Base-by-base conservation (phyloP, 1,140 invertebrate genomes). In the Plectus sambesii region DNA sequence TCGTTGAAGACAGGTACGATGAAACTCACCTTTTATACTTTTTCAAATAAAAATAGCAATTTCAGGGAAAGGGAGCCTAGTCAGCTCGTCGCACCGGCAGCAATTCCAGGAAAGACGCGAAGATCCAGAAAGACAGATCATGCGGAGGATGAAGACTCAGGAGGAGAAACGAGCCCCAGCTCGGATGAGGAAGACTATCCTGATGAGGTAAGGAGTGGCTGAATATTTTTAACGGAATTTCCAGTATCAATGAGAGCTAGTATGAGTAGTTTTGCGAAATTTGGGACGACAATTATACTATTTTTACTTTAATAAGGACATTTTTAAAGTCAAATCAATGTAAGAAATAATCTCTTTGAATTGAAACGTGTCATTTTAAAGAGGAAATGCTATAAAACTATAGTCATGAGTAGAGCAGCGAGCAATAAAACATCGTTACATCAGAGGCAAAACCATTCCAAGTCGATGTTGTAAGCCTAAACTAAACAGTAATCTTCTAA, bases 151-250 rank as follows among this genome's bases (percentile, higher is more conserved):
- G 51, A 54, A 25, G 59, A 59, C n/a, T 45, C 23, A 44, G 60
- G 52, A 20, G 60, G 15, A 8, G 58, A 61, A 42, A 52, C 55
- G 8, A 42, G 29, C 26, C 47, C 54, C n/a, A 59, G 56, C 24
- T 63, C 62, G 17, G 63, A 66, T 19, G 63, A 68, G 30, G 63
- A 68, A n/a, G 63, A 66, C 40, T 66, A 66, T 50, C 63, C 63
- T 6, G 63, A 66, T 55, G 58, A 52, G 43, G 58, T 59, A 48
- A 29, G 6, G 3, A 38, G 6, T n/a, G n/a, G n/a, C n/a, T n/a
- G n/a, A n/a, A n/a, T n/a, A n/a, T n/a, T n/a, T n/a, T n/a, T n/a
- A n/a, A n/a, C n/a, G n/a, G n/a, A n/a, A n/a, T n/a, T n/a, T n/a
- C n/a, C n/a, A n/a, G n/a, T n/a, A n/a, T n/a, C n/a, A n/a, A n/a